Evolutionary conservation across 2,113 vertebrate genomes (phyloP).

Genomic region (Scopus umbretta): DNA sequence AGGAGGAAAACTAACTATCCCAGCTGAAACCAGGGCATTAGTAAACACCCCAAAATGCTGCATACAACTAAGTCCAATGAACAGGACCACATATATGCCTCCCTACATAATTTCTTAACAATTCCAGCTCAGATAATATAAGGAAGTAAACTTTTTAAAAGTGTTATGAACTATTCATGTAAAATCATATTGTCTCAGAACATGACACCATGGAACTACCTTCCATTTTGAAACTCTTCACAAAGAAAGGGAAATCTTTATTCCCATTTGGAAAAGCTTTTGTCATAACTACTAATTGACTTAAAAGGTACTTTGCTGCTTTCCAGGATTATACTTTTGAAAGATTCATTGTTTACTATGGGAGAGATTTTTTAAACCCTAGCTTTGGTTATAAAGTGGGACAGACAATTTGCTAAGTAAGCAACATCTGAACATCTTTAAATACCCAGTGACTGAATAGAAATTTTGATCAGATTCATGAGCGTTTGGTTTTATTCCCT

Average conservation of each 20-base stretch:
- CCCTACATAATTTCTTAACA: neutral
- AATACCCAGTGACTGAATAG: neutral
- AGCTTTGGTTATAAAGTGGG: neutral
- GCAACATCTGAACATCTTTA: neutral
- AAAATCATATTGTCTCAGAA: neutral
- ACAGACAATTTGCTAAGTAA: neutral
- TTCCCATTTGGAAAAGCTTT: neutral
- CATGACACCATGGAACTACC: neutral
- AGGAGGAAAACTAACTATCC: too few species aligned
- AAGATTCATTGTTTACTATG: neutral
- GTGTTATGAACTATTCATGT: neutral
- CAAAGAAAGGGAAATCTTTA: neutral
- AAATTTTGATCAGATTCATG: neutral
- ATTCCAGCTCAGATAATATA: neutral
- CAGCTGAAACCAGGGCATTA: neutral
- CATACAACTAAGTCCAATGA: neutral
- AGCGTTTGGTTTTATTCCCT: neutral
- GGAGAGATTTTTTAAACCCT: neutral
- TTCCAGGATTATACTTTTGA: neutral
- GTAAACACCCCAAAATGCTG: neutral
- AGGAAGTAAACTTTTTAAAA: neutral
- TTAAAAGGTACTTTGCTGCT: neutral
- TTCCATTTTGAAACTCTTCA: neutral
- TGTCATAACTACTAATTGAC: neutral
- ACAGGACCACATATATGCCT: neutral